A percentile compares a stretch with the other conserved stretches of the same genome.
Evolutionary conservation across 2,113 vertebrate genomes (phyloP).

Genomic region (Bombycilla garrulus): DNA sequence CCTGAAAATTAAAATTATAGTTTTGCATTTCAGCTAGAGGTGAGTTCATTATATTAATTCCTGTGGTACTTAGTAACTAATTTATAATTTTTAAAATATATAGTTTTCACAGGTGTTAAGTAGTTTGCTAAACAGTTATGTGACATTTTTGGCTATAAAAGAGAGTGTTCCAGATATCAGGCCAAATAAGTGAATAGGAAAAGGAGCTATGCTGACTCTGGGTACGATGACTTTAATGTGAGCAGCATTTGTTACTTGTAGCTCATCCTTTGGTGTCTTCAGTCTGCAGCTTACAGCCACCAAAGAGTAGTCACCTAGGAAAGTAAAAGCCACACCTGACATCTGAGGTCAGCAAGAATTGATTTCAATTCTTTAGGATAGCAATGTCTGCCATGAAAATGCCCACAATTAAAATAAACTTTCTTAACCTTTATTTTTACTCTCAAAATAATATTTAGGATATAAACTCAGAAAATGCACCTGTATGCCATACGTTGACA

Average conservation of each 20-base stretch:
- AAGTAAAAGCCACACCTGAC: not conserved
- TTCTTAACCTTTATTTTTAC: not conserved
- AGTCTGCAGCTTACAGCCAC: not conserved
- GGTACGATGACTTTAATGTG: not conserved
- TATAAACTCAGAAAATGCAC: not conserved
- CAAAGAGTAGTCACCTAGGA: not conserved
- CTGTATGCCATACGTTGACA: not conserved
- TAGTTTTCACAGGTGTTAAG: not conserved
- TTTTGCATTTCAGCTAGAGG: not conserved
- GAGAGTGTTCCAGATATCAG: not conserved
- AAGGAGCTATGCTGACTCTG: not conserved
- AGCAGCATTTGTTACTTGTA: not conserved
- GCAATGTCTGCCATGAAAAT: not conserved
- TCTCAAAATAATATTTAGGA: not conserved
- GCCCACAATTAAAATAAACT: not conserved
- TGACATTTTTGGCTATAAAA: slow-evolving; percentile 23
- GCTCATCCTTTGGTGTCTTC: not conserved
- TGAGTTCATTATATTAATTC: not conserved
- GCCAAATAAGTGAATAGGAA: not conserved
- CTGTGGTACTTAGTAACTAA: not conserved
- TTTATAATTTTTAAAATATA: not conserved
- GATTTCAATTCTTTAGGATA: not conserved
- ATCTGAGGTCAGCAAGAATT: not conserved
- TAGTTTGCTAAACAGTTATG: not conserved
- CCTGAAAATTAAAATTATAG: not conserved